Conservation (phyloP, 2,888 invertebrate species). For the Elegia similella region DNA sequence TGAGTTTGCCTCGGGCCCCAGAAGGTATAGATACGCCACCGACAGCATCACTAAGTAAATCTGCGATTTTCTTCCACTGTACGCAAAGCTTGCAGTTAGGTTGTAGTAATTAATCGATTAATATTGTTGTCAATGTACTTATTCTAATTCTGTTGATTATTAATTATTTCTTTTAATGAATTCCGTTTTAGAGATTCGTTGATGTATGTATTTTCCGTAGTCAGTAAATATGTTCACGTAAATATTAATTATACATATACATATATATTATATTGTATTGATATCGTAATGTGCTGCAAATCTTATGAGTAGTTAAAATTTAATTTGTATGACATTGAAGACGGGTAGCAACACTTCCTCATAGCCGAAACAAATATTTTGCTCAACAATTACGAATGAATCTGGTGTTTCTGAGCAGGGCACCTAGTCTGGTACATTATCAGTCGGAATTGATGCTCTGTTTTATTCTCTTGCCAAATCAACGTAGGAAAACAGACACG, state of each 20-base stretch:
- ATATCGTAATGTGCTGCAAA: conserved; percentile 38
- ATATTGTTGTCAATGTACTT: conserved; percentile 30
- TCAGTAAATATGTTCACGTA: conserved; percentile 8
- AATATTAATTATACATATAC: background rate
- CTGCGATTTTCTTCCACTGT: background rate
- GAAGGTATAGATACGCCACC: too few species aligned
- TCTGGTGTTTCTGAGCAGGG: conserved; percentile 34
- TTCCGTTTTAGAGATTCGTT: conserved; percentile 8
- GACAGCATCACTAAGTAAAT: too few species aligned
- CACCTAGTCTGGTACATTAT: too few species aligned
- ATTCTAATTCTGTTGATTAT: conserved; percentile 32
- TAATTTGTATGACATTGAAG: conserved; percentile 38
- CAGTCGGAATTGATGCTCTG: too few species aligned
- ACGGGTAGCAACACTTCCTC: conserved; percentile 51
- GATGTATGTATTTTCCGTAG: conserved; percentile 12
- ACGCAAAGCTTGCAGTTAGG: background rate
- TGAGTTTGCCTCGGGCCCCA: too few species aligned
- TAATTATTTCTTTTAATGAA: conserved; percentile 22
- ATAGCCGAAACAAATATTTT: conserved; percentile 31
- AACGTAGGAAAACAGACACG: too few species aligned
- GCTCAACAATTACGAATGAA: conserved; percentile 33
- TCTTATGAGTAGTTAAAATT: conserved; percentile 51
- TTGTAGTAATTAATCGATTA: conserved; percentile 14
- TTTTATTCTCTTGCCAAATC: too few species aligned
- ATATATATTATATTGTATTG: conserved; percentile 2